phyloP scores from a whole-genome alignment of 2,113 vertebrate genomes.

The Semnornis frantzii region DNA sequence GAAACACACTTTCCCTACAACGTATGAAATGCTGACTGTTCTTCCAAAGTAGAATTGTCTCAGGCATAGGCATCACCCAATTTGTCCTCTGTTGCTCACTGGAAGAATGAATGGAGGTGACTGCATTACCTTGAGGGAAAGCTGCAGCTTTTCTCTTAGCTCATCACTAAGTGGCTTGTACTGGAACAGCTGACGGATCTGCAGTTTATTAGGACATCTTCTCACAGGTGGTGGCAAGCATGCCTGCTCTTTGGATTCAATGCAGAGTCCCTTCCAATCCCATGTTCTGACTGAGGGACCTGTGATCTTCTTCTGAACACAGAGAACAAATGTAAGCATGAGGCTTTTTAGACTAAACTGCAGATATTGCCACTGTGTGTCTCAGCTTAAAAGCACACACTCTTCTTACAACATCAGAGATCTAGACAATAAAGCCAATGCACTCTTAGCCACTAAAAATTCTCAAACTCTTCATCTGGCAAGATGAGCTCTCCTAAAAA shows the following conservation, averaged over 20 bases:
- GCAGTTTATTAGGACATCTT: constrained; percentile 82
- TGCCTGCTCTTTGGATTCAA: constrained; percentile 29
- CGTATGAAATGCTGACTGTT: not conserved
- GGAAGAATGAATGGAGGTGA: not conserved
- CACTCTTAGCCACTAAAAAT: not conserved
- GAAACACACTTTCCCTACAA: not conserved
- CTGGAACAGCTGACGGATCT: constrained; percentile 83
- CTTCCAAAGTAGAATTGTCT: not conserved
- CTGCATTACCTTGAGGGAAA: constrained; percentile 82
- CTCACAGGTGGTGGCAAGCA: constrained; percentile 1
- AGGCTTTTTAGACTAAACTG: not conserved
- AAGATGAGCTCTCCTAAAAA: not conserved
- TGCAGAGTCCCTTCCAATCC: constrained; percentile 71
- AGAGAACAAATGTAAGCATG: not conserved
- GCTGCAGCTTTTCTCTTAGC: constrained; percentile 76
- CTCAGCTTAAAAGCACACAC: not conserved
- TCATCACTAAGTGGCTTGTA: constrained; percentile 72
- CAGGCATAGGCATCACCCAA: not conserved
- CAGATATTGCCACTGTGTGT: not conserved
- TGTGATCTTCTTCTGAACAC: constrained; percentile 71
- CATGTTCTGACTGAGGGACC: constrained; percentile 63
- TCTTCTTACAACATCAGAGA: not conserved
- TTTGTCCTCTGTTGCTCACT: not conserved
- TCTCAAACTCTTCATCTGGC: not conserved
- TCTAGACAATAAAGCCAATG: not conserved